Evolutionary conservation across 2,113 vertebrate genomes (phyloP), one percentile per base, ranked within the genome.

Genomic region (Gallinago paraguaiae): DNA sequence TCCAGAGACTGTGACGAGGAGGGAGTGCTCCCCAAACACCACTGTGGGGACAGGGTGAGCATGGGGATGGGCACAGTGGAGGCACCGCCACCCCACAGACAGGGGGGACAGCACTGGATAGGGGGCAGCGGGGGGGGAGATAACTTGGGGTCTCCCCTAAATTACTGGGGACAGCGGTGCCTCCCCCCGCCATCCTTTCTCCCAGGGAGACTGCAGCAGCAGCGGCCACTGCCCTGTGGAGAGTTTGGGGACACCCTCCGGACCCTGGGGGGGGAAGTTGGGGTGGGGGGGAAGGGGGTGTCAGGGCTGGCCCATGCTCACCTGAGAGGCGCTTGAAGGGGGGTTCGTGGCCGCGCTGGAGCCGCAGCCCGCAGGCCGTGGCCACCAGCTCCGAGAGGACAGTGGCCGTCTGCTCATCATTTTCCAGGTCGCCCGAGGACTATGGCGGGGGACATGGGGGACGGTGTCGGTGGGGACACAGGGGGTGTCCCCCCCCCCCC

Each of bases 341-440:
- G 1, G 98, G 90, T 2, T 98, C 98, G 4, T 96, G 96, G 75
- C 97, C 95, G 1, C 98, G 98, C 8, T 98, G 94, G 41, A 99
- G 94, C 59, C 98, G 97, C 90, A 99, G 98, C 16, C 98, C 97
- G 28, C 98, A 98, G 5, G 99, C 99, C 0, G 99, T 99, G 76
- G 98, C 98, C 60, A 99, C 98, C 98, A 99, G 99, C 97, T 99
- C 98, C 86, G 99, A 98, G 90, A 99, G 98, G 37, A 98, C 96
- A 1, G 98, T 97, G 2, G 99, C 99, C 4, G 98, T 98, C 61
- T 98, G 98, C 64, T 99, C 99, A 3, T 99, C 99, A 11, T 99
- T 99, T 96, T 99, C 99, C 78, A 99, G 97, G 88, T 99, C 99
- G 18, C 99, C 99, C 31, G 99, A 98, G 3, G 99, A 99, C 98